These are phyloP conservation scores for Myiozetetes cayanensis DNA, from an alignment of 2,113 vertebrate species.

Conservation along the genomic window DNA sequence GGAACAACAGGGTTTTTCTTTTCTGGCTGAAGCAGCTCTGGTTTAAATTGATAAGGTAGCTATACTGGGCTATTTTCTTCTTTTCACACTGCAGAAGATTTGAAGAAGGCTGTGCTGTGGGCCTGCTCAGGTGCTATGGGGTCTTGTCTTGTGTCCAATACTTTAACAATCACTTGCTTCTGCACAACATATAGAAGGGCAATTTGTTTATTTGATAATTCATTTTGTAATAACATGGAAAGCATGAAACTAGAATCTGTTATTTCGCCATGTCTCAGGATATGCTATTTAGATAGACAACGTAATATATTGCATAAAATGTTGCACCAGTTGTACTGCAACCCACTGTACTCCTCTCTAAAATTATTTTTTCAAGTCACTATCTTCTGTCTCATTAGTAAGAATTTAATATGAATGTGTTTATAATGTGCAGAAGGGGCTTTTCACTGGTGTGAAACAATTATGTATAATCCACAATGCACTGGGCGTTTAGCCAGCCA, in stretches of 20 bases:
- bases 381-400: background rate
- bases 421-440: conserved; percentile 23
- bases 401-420: background rate
- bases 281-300: background rate
- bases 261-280: background rate
- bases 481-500: background rate
- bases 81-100: background rate
- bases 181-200: background rate
- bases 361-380: background rate
- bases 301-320: background rate
- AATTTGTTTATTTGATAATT: background rate
- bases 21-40: background rate
- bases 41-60: background rate
- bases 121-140: background rate
- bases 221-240: background rate
- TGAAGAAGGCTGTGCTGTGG: background rate
- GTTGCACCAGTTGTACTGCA: background rate
- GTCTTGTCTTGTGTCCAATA: background rate
- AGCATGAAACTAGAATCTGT: background rate
- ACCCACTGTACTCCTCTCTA: background rate
- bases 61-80: background rate
- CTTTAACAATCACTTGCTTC: background rate
- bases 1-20: background rate
- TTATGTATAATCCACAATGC: conserved; percentile 14
- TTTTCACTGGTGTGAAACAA: conserved; percentile 44